Conservation (phyloP, 2,113 vertebrate species). For the Empidonax traillii region DNA sequence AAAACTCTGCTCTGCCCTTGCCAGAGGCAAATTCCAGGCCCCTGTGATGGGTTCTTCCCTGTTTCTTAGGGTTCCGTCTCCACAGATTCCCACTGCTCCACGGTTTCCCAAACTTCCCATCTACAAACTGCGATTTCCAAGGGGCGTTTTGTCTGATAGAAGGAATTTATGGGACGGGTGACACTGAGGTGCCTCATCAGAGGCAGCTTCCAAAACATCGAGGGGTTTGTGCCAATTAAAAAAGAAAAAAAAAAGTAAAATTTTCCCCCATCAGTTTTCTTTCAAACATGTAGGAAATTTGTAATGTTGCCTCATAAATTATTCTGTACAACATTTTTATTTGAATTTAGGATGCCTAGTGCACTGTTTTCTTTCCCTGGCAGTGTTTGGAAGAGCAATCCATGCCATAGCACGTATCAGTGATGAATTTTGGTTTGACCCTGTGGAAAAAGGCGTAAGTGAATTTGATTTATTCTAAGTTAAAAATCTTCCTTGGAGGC, state of each 20-base stretch:
- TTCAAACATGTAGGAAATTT: not conserved
- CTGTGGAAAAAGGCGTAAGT: constrained; percentile 87
- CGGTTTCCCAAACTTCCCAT: accelerated
- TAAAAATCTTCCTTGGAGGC: not conserved
- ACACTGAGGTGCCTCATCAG: accelerated
- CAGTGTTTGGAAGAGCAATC: constrained; percentile 90
- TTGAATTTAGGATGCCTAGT: not conserved
- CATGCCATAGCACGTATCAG: constrained; percentile 87
- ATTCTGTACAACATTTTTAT: not conserved
- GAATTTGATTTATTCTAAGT: not conserved
- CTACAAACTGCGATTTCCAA: not conserved
- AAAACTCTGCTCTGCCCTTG: not conserved
- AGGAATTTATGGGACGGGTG: not conserved
- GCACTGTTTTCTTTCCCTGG: not conserved
- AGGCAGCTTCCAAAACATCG: not conserved
- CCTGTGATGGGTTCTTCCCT: too few relatives aligned
- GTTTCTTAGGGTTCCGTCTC: accelerated
- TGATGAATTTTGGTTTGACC: constrained; percentile 91
- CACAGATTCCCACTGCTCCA: accelerated
- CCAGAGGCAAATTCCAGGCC: not conserved
- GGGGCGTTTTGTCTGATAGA: not conserved
- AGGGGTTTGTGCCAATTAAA: not conserved
- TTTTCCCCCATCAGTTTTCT: not conserved
- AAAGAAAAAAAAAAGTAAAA: too few relatives aligned
- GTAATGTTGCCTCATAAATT: not conserved